A percentile compares a stretch with the other conserved stretches of the same genome.
phyloP scores from a whole-genome alignment of 1,140 invertebrate genomes.

The Stegodyphus dumicola region DNA sequence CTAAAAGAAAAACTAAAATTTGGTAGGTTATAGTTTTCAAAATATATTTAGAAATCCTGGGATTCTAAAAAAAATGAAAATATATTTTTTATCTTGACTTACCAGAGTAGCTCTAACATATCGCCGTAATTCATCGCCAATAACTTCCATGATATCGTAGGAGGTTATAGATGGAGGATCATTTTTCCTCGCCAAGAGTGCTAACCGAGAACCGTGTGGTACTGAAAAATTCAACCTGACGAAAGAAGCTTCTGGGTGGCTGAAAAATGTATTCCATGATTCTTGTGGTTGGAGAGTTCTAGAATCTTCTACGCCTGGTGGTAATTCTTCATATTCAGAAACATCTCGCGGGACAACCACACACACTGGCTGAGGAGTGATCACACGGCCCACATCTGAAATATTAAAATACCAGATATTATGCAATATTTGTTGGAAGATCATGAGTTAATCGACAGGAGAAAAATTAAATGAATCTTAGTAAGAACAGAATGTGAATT shows the following conservation, averaged over 20 bases:
- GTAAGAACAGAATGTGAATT: too few species aligned
- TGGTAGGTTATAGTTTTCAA: too few species aligned
- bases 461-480: too few species aligned
- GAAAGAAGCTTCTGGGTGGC: constrained; percentile 90
- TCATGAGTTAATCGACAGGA: too few species aligned
- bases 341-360: constrained; percentile 79
- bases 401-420: not conserved
- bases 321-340: constrained; percentile 90
- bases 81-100: not conserved
- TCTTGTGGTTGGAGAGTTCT: constrained; percentile 90
- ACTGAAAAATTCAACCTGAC: constrained; percentile 94
- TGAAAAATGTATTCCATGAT: constrained; percentile 97
- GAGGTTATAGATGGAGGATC: constrained; percentile 94
- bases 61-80: not conserved
- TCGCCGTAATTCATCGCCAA: constrained; percentile 67
- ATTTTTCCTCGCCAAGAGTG: constrained; percentile 90
- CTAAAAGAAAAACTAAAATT: too few species aligned
- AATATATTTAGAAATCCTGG: too few species aligned
- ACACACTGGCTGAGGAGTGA: constrained; percentile 37
- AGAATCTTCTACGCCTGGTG: constrained; percentile 77
- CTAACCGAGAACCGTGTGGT: constrained; percentile 89
- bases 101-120: constrained; percentile 44
- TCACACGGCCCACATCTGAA: constrained; percentile 36
- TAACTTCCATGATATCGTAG: constrained; percentile 93
- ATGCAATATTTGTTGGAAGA: not conserved